Evolutionary conservation across 2,888 invertebrate genomes (phyloP).

Genomic region (Augochlorella aurata): DNA sequence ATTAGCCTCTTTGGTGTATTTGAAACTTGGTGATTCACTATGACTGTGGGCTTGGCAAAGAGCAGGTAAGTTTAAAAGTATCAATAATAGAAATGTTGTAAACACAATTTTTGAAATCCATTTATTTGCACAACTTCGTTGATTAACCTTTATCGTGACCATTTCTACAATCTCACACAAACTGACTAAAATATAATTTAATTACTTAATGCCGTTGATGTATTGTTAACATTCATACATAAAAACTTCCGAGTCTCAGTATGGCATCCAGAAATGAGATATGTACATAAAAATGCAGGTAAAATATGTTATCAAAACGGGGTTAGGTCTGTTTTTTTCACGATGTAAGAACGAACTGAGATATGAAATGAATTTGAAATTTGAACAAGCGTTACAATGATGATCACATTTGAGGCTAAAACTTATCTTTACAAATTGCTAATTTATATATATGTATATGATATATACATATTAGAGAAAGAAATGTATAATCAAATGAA

Average conservation of each 20-base stretch:
- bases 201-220: slow-evolving; percentile 9
- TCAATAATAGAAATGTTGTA: slow-evolving; percentile 71
- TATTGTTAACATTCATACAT: slow-evolving; percentile 46
- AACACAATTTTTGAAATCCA: slow-evolving; percentile 69
- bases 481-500: not conserved
- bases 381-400: slow-evolving; percentile 8
- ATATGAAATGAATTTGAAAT: slow-evolving; percentile 32
- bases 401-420: not conserved
- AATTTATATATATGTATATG: not conserved
- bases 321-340: slow-evolving; percentile 8
- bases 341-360: not conserved
- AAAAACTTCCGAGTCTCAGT: slow-evolving; percentile 12
- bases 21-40: slow-evolving; percentile 88
- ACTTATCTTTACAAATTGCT: not conserved
- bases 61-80: slow-evolving; percentile 77
- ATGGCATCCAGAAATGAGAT: not conserved
- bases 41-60: slow-evolving; percentile 74
- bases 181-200: slow-evolving; percentile 24
- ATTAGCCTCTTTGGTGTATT: slow-evolving; percentile 89
- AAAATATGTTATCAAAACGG: slow-evolving; percentile 12
- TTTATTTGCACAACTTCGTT: slow-evolving; percentile 23
- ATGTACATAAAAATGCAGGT: not conserved
- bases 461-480: not conserved
- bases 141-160: slow-evolving; percentile 38
- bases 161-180: slow-evolving; percentile 25